A percentile compares a stretch with the other conserved stretches of the same genome.
Evolutionary conservation across 1,140 invertebrate species (phyloP).

Genomic region (Theocolax elegans): DNA sequence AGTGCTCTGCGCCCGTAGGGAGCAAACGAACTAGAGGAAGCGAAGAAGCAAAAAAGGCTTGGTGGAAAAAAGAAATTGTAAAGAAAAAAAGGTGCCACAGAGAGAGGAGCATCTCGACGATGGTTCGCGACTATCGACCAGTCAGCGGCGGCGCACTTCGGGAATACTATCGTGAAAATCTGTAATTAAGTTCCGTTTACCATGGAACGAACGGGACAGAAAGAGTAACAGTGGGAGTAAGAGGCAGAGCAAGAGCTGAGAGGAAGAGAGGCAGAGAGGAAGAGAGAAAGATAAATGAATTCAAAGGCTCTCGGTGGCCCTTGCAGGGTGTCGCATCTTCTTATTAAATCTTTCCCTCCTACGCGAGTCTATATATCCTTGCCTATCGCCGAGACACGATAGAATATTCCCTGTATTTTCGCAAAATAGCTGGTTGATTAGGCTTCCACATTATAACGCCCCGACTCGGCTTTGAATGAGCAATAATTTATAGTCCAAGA

Average conservation of each 20-base stretch:
- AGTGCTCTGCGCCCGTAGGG: too few species aligned
- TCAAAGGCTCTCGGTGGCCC: too few species aligned
- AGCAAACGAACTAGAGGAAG: too few species aligned
- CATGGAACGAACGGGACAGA: constrained; percentile 1
- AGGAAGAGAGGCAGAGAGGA: too few species aligned
- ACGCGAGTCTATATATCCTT: neutral
- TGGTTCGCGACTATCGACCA: constrained; percentile 10
- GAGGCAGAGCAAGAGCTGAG: too few species aligned
- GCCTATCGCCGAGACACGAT: neutral
- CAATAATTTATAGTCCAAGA: constrained; percentile 6
- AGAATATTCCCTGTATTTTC: neutral
- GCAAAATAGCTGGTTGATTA: constrained; percentile 4
- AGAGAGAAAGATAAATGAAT: too few species aligned
- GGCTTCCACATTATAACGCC: neutral
- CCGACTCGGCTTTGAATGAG: neutral
- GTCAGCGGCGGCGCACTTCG: constrained; percentile 5
- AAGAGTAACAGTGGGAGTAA: neutral
- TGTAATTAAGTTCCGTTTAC: constrained; percentile 54
- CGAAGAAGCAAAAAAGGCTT: constrained; percentile 30
- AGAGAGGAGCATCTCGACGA: neutral
- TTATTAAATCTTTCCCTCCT: constrained; percentile 47
- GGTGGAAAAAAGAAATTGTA: constrained; percentile 37
- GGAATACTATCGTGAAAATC: constrained; percentile 50
- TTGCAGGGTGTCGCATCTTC: constrained; percentile 35
- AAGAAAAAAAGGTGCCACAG: constrained; percentile 31